Evolutionary conservation across 2,888 invertebrate genomes (phyloP), one percentile per base, ranked within the genome.

Genomic region (Abscondita cerata): DNA sequence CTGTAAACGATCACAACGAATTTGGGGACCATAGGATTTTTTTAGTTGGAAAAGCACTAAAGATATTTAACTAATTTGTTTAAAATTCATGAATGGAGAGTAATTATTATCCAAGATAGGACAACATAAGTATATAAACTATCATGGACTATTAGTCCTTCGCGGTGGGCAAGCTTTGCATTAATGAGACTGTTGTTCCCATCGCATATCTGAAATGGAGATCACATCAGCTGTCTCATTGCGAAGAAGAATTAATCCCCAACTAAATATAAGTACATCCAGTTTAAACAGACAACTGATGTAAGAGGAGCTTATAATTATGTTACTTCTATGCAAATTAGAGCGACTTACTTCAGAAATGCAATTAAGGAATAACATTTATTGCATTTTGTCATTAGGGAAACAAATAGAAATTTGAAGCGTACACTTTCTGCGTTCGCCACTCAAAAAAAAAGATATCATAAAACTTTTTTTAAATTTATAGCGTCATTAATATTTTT

Each of bases 131-230:
- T 64, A 60, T 57, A 60, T 64, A 59, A 63, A 55, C 59, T 57
- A 64, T 64, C 59, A 51, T 64, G 44, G 54, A 38, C 60, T 64
- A 60, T 64, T 64, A 64, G 60, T 64, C 69, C 68, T 68, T 69
- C 67, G 69, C 69, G 70, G 73, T 73, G 73, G 73, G 67, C 73
- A 65, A 69, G 71, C 73, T 70, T 73, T 75, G 76, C 75, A 76
- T 76, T 76, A 76, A 75, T 73, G 75, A 75, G 75, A 74, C 71
- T 70, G 71, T 74, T 70, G 71, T 74, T 75, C 75, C 75, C 75
- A 75, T 74, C 69, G 71, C 68, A 66, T 73, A 75, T 76, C 75
- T 73, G 61, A 59, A 72, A 76, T 75, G 73, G 64, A 72, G 72
- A 76, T 76, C 76, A 73, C 74, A 74, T 76, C 75, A 76, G 73